Conservation (phyloP, 2,888 invertebrate genomes). For the Heliconius charithonia region DNA sequence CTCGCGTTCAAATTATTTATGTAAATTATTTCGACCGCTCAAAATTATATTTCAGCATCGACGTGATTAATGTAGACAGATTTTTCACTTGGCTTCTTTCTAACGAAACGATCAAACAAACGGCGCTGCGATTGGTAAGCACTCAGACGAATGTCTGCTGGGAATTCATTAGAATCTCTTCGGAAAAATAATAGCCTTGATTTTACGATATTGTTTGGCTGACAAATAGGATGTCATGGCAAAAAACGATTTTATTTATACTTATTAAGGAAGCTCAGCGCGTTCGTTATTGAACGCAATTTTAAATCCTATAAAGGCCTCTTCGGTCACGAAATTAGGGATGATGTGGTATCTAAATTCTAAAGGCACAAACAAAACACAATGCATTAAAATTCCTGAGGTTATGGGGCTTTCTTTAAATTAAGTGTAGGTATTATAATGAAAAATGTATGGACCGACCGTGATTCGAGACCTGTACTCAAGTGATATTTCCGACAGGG, state of each 20-base stretch:
- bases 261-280: constrained; percentile 47
- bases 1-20: constrained; percentile 81
- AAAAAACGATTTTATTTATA: constrained; percentile 49
- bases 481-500: constrained; percentile 83
- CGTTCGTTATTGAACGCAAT: constrained; percentile 51
- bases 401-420: constrained; percentile 55
- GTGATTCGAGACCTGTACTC: constrained; percentile 70
- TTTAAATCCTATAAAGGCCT: constrained; percentile 60
- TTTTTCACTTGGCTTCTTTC: constrained; percentile 75
- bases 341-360: constrained; percentile 43
- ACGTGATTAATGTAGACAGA: constrained; percentile 79
- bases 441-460: constrained; percentile 67
- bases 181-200: constrained; percentile 55
- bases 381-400: constrained; percentile 52
- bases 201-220: constrained; percentile 61
- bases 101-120: constrained; percentile 77
- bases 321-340: constrained; percentile 64
- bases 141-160: constrained; percentile 64
- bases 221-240: constrained; percentile 57
- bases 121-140: constrained; percentile 72
- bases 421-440: constrained; percentile 64
- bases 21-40: constrained; percentile 78
- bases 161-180: constrained; percentile 72
- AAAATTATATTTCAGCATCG: constrained; percentile 78
- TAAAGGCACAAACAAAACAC: constrained; percentile 49